Base-by-base conservation (phyloP, 2,797 vertebrate genomes). In the Catharus ustulatus region DNA sequence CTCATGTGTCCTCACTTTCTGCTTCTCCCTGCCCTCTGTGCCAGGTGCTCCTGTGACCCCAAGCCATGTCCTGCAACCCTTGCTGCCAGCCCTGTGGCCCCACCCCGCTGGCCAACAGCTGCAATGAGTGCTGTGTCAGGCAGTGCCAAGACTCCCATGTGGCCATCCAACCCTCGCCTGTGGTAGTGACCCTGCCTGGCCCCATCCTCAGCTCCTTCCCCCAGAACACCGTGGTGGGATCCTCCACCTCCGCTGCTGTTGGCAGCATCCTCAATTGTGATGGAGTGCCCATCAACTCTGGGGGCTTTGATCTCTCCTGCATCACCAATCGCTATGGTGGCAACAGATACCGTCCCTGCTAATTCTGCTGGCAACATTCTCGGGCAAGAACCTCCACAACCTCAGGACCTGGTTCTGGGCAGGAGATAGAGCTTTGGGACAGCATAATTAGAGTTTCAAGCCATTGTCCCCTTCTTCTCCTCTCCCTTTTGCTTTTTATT, bases 341-440 rank as follows among this genome's bases (percentile, higher is more conserved):
- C 18, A 83, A 0, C 58, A 83, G 80, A 24, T 83, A 58, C 1
- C 68, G 61, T 49, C 51, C 81, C 42, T 84, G 69, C 51, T 74
- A 74, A 74, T 5, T 1, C 24, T 42, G 4, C 26, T 36, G 14
- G 9, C 38, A 58, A 5, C 11, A 0, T 51, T 27, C 3, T 30
- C 3, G 2, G 11, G 9, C 13, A 62, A 34, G 30, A 62, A 48
- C 21, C 1, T 48, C 14, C 30, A 32, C 0, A 1, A 34, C 8
- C 20, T 61, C 7, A 30, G 30, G 7, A 42, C 8, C 2, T 42
- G 13, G 3, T 21, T 23, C 21, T 48, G 14, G 21, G 2, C 42
- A 49, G 36, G 40, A 61, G 54, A 85, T 10, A 61, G 54, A 78
- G 26, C 30, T 78, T 49, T 42, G 23, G 36, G 52, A 34, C 84